Percentiles rank a stretch among this genome's conserved stretches.
These are phyloP conservation scores for Bombus confusus DNA, from an alignment of 1,140 invertebrate genomes.

Conservation along the genomic window DNA sequence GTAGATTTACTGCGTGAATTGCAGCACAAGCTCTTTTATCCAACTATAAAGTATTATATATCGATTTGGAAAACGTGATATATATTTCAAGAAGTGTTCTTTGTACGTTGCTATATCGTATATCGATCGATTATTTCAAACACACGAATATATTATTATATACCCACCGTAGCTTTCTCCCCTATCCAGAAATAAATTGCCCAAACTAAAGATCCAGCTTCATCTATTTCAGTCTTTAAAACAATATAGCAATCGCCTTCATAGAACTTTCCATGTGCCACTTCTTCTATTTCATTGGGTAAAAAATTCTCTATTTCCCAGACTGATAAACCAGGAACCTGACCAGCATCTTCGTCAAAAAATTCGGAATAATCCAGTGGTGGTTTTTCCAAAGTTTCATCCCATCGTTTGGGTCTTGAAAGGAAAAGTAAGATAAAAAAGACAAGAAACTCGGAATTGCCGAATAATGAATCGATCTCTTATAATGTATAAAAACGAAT, in stretches of 20 bases:
- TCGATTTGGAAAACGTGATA: too few relatives aligned
- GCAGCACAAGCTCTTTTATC: conserved; percentile 99
- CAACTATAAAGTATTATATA: conserved; percentile 83
- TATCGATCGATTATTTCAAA: not conserved
- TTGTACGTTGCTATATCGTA: not conserved
- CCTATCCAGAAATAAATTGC: conserved; percentile 99
- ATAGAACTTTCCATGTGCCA: conserved; percentile 98
- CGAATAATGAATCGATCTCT: not conserved
- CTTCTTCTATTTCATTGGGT: conserved; percentile 95
- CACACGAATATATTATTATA: too few relatives aligned
- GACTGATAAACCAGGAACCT: conserved; percentile 92
- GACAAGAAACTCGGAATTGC: not conserved
- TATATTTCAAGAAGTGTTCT: not conserved
- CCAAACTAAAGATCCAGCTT: conserved; percentile 94
- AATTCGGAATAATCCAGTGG: conserved; percentile 99
- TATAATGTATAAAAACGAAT: not conserved
- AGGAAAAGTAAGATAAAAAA: conserved; percentile 32
- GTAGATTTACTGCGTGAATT: conserved; percentile 98
- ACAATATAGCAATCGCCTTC: conserved; percentile 99
- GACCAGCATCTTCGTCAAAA: conserved; percentile 98
- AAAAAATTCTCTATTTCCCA: conserved; percentile 99
- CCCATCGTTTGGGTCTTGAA: conserved; percentile 92
- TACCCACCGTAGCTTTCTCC: conserved; percentile 92
- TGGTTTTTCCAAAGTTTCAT: conserved; percentile 96
- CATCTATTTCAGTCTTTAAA: conserved; percentile 94